phyloP scores from a whole-genome alignment of 2,797 vertebrate genomes.

The Ciconia nigra region DNA sequence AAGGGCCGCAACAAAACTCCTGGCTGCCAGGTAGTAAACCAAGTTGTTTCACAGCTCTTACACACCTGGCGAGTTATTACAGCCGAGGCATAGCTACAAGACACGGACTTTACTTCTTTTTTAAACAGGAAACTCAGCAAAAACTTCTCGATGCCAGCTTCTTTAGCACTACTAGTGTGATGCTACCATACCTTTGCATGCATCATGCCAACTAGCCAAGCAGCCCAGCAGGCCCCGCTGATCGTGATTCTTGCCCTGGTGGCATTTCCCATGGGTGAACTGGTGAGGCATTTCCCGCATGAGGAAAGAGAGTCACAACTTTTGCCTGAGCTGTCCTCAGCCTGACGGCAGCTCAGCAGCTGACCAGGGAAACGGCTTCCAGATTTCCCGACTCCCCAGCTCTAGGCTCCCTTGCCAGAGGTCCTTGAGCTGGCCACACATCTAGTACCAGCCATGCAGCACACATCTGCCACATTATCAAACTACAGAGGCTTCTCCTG shows the following conservation, averaged over 20 bases:
- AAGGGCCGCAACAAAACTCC: neutral
- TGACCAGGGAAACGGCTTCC: neutral
- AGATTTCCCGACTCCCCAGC: neutral
- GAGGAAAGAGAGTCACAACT: neutral
- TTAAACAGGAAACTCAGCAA: neutral
- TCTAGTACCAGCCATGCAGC: neutral
- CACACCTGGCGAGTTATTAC: neutral
- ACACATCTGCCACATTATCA: neutral
- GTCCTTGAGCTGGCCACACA: neutral
- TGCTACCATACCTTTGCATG: neutral
- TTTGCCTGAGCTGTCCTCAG: neutral
- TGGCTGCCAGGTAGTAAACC: neutral
- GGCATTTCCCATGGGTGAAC: neutral
- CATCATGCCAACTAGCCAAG: neutral
- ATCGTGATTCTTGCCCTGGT: neutral
- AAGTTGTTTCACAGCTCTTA: neutral
- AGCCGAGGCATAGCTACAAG: neutral
- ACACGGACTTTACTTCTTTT: neutral
- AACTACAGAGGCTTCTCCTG: neutral
- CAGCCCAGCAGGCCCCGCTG: neutral
- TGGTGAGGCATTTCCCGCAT: neutral
- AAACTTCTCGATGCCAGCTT: neutral
- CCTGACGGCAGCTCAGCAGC: neutral
- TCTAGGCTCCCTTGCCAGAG: neutral
- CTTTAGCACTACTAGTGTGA: neutral